These are phyloP conservation scores for Melanostigma gelatinosum DNA, from an alignment of 2,113 vertebrate genomes.

Conservation along the genomic window DNA sequence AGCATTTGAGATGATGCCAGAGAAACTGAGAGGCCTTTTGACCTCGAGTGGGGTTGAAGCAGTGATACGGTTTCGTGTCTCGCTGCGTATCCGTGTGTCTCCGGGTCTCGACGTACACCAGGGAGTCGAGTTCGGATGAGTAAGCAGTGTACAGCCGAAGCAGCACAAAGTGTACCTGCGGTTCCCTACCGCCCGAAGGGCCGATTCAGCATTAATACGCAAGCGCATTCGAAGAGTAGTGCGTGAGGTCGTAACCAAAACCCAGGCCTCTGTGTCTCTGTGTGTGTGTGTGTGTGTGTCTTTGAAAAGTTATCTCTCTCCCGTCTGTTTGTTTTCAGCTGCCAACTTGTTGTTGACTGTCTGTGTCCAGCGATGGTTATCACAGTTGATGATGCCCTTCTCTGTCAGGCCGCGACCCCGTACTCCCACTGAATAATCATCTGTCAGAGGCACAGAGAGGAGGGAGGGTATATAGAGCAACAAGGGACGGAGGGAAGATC, in stretches of 20 bases:
- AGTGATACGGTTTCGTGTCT: constrained; percentile 28
- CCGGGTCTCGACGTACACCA: constrained; percentile 14
- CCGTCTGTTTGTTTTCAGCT: constrained; percentile 63
- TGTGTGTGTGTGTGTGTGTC: constrained; percentile 4
- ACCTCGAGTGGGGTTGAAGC: constrained; percentile 57
- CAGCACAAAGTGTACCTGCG: constrained; percentile 47
- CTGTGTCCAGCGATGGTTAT: constrained; percentile 70
- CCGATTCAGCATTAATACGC: constrained; percentile 44
- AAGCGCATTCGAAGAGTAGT: constrained; percentile 18
- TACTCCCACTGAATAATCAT: constrained; percentile 74
- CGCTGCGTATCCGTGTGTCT: constrained; percentile 35
- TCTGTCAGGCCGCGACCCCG: constrained; percentile 70
- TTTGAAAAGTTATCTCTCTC: constrained; percentile 69
- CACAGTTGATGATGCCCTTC: constrained; percentile 73
- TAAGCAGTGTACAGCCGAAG: constrained; percentile 57
- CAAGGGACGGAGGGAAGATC: constrained; percentile 68
- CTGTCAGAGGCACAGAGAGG: constrained; percentile 49
- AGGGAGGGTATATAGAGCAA: constrained; percentile 26
- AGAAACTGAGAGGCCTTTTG: constrained; percentile 65
- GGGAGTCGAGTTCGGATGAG: constrained; percentile 70
- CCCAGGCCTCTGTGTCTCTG: not conserved
- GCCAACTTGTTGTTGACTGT: constrained; percentile 71
- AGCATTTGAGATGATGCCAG: constrained; percentile 57
- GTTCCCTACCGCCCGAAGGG: constrained; percentile 22
- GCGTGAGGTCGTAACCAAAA: constrained; percentile 29